Conservation (phyloP, 2,113 vertebrate genomes). For the Enhydra lutris region DNA sequence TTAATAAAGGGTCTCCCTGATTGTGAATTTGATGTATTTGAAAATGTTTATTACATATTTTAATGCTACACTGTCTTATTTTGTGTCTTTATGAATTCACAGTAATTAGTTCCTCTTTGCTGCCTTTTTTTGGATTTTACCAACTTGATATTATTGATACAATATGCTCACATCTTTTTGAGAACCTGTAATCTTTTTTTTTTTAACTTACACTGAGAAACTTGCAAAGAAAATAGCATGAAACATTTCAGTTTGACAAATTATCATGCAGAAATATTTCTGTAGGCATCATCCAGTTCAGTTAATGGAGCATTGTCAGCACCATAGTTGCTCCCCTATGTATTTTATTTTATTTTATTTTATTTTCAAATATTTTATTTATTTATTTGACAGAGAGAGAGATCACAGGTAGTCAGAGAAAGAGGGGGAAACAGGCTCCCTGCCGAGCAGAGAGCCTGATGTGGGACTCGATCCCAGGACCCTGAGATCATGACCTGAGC, state of each 20-base stretch:
- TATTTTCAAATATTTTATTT: too few species aligned
- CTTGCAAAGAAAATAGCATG: neutral
- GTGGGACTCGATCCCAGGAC: too few species aligned
- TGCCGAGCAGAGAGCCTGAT: too few species aligned
- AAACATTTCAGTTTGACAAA: neutral
- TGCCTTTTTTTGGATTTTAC: neutral
- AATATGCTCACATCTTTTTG: neutral
- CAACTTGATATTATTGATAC: neutral
- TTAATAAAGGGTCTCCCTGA: neutral
- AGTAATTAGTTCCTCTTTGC: neutral
- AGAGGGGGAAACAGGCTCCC: too few species aligned
- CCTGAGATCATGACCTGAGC: too few species aligned
- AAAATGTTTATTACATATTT: neutral
- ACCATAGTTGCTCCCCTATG: neutral
- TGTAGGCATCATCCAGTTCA: neutral
- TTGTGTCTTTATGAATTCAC: neutral
- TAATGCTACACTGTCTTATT: neutral
- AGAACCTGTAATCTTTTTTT: neutral
- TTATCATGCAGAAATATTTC: neutral
- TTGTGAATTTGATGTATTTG: neutral
- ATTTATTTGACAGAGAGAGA: too few species aligned
- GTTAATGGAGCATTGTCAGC: neutral
- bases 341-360: neutral
- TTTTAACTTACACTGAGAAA: neutral
- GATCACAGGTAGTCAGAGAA: too few species aligned